These are phyloP conservation scores for Myocastor coypus DNA, from an alignment of 2,113 vertebrate genomes.

Conservation along the genomic window DNA sequence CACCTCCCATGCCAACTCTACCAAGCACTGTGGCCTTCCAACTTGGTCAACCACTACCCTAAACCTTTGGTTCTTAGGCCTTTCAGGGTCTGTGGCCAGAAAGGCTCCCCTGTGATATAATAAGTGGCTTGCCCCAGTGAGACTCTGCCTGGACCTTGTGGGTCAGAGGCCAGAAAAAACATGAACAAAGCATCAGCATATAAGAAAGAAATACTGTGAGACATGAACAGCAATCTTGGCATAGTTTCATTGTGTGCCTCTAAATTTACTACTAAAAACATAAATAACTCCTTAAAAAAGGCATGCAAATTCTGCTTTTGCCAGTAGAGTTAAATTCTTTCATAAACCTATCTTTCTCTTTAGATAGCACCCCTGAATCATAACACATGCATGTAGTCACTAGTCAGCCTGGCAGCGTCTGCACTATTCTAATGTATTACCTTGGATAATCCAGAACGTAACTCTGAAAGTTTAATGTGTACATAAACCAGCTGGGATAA, in stretches of 20 bases:
- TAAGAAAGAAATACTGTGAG: not conserved
- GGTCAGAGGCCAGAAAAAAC: not conserved
- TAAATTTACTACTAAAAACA: not conserved
- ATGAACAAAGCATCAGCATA: not conserved
- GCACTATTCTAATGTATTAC: not conserved
- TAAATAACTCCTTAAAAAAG: not conserved
- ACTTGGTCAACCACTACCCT: not conserved
- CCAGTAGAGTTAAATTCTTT: slow-evolving; percentile 1
- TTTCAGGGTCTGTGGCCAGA: not conserved
- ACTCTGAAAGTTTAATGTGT: not conserved
- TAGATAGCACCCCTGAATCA: not conserved
- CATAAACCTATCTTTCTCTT: not conserved
- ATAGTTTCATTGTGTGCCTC: not conserved
- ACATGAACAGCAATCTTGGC: not conserved
- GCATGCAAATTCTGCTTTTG: not conserved
- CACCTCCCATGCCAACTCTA: not conserved
- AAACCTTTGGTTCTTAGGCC: not conserved
- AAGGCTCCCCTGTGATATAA: not conserved
- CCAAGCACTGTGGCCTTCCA: not conserved
- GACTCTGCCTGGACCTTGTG: not conserved
- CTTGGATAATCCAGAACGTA: not conserved
- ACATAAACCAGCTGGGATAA: not conserved
- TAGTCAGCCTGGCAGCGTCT: not conserved
- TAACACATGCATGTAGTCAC: not conserved
- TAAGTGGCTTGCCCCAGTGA: not conserved